Conservation (phyloP, 2,797 vertebrate genomes). For the Halcyon smyrnensis region DNA sequence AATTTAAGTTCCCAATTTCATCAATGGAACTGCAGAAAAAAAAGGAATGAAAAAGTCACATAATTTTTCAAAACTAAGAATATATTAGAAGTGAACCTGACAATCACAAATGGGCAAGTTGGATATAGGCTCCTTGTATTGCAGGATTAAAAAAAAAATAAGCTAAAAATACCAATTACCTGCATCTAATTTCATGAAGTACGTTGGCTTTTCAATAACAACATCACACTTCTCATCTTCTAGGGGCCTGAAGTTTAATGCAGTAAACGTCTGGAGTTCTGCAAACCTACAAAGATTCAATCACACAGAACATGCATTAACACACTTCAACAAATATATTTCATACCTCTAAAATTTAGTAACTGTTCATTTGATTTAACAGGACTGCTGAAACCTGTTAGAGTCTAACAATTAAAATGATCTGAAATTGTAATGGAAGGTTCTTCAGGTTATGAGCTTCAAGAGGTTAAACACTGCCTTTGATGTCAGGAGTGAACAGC, state of each 20-base stretch:
- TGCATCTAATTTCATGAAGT: conserved; percentile 98
- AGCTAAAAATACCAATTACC: conserved; percentile 76
- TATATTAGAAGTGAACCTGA: not conserved
- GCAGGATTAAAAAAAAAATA: not conserved
- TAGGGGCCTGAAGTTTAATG: conserved; percentile 84
- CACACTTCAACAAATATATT: not conserved
- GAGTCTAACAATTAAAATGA: conserved; percentile 50
- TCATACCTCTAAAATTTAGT: not conserved
- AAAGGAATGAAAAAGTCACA: not conserved
- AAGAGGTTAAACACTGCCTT: conserved; percentile 70
- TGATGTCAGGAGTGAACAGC: conserved; percentile 51
- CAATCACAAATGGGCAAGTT: not conserved
- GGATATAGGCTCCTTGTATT: not conserved
- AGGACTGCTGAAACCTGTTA: conserved; percentile 4
- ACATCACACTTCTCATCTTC: conserved; percentile 89
- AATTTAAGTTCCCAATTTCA: not conserved
- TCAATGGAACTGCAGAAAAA: not conserved
- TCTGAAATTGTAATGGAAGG: conserved; percentile 52
- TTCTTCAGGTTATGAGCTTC: conserved; percentile 49
- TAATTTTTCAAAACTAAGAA: not conserved
- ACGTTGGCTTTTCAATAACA: conserved; percentile 88
- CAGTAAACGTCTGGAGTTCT: conserved; percentile 89
- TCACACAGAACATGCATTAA: not conserved
- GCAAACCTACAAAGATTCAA: conserved; percentile 86
- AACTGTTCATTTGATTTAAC: conserved; percentile 16